Evolutionary conservation across 1,140 invertebrate species (phyloP).

Genomic region (Papilio polytes): DNA sequence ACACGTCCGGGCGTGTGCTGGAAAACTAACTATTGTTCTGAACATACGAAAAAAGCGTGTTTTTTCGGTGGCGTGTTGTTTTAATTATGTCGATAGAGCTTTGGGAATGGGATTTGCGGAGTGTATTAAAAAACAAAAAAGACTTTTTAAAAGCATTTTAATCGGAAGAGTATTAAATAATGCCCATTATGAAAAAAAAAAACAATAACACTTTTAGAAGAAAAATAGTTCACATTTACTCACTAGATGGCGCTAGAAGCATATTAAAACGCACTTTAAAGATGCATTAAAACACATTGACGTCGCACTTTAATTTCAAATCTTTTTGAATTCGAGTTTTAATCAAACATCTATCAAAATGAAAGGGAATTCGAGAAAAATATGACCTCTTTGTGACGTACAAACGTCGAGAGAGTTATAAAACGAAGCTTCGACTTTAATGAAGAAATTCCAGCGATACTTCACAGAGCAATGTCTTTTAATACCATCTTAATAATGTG

Average conservation of each 20-base stretch:
- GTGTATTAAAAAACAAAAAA: no score
- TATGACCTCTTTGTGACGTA: not conserved
- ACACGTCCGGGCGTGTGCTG: slow-evolving; percentile 8
- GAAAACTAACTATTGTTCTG: slow-evolving; percentile 18
- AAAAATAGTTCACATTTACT: no score
- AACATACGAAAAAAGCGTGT: not conserved
- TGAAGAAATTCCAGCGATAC: slow-evolving; percentile 5
- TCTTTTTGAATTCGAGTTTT: not conserved
- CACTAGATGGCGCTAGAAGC: no score
- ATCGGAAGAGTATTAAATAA: no score
- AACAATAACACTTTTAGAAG: no score
- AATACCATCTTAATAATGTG: slow-evolving; percentile 5
- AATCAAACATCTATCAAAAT: not conserved
- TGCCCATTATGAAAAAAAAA: no score
- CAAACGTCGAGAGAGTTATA: not conserved
- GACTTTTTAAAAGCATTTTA: no score
- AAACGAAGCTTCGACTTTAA: not conserved
- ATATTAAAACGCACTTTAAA: no score
- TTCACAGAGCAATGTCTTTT: not conserved
- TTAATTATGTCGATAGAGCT: not conserved
- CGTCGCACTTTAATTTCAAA: no score
- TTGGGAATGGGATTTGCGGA: no score
- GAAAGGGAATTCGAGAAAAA: not conserved
- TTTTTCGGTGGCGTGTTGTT: slow-evolving; percentile 16
- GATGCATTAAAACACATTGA: no score